phyloP scores from a whole-genome alignment of 2,888 invertebrate genomes.

The Octonoba sinensis region DNA sequence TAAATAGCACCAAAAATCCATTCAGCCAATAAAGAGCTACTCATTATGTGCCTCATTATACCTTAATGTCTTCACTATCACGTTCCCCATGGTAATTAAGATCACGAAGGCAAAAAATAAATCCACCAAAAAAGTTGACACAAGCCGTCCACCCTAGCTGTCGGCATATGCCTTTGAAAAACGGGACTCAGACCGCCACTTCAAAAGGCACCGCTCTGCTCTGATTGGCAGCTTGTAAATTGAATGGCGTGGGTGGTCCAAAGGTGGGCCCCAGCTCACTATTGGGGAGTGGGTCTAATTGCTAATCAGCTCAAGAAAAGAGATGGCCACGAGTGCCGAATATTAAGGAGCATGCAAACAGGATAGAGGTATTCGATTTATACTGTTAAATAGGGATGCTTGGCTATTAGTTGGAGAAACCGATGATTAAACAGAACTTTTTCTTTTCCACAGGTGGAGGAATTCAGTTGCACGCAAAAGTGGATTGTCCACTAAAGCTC shows the following conservation, averaged over 20 bases:
- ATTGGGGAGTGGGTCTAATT: slow-evolving; percentile 59
- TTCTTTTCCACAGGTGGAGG: too few species aligned
- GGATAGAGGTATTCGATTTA: slow-evolving; percentile 25
- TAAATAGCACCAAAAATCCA: background rate
- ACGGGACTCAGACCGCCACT: slow-evolving; percentile 25
- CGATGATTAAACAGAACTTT: background rate
- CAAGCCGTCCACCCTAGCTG: slow-evolving; percentile 59
- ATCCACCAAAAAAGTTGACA: slow-evolving; percentile 54
- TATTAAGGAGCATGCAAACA: slow-evolving; percentile 45
- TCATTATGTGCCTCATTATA: slow-evolving; percentile 62
- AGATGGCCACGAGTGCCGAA: slow-evolving; percentile 36
- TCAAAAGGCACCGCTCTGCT: slow-evolving; percentile 45
- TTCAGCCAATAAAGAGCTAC: slow-evolving; percentile 48
- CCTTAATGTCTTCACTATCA: slow-evolving; percentile 62
- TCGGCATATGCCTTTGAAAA: slow-evolving; percentile 56
- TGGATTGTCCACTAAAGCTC: too few species aligned
- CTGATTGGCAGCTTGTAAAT: slow-evolving; percentile 64
- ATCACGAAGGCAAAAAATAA: slow-evolving; percentile 31
- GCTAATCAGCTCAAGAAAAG: slow-evolving; percentile 63
- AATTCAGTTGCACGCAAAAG: too few species aligned
- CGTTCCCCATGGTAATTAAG: slow-evolving; percentile 50
- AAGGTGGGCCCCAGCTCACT: slow-evolving; percentile 48
- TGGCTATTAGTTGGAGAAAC: slow-evolving; percentile 1
- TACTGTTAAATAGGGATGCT: slow-evolving; percentile 15
- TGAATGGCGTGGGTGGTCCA: slow-evolving; percentile 62